Evolutionary conservation across 2,113 vertebrate species (phyloP).

Genomic region (Marmota flaviventris): DNA sequence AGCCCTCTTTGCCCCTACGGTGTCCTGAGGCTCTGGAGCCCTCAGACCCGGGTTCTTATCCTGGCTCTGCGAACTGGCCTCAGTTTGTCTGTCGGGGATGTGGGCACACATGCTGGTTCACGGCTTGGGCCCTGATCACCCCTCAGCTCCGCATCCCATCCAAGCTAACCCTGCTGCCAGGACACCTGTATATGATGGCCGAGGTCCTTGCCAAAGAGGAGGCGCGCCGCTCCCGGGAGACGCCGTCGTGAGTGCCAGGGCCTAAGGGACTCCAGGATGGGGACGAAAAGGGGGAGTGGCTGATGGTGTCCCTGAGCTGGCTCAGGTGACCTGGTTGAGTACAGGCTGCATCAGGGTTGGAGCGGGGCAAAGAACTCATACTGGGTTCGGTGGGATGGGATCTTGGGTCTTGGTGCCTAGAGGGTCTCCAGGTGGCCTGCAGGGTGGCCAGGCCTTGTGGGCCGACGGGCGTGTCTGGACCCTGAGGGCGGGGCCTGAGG

Average conservation of each 20-base stretch:
- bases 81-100: neutral
- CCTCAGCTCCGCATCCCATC: slow-evolving; percentile 88
- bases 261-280: neutral
- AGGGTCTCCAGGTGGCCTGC: neutral
- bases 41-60: neutral
- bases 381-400: neutral
- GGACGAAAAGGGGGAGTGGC: neutral
- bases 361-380: too few species aligned
- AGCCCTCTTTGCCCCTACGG: neutral
- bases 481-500: neutral
- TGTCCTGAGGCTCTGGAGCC: neutral
- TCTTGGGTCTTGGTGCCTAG: neutral
- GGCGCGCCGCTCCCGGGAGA: slow-evolving; percentile 57
- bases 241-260: slow-evolving; percentile 70
- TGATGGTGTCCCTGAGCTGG: neutral
- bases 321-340: neutral
- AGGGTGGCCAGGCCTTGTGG: too few species aligned
- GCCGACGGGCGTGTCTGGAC: too few species aligned
- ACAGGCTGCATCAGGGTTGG: neutral
- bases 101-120: neutral
- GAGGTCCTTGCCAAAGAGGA: slow-evolving; percentile 88
- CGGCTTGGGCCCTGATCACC: neutral
- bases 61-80: neutral
- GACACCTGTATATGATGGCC: slow-evolving; percentile 89
- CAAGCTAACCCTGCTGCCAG: slow-evolving; percentile 91